Conservation (phyloP, 2,113 vertebrate genomes). For the Ptilorrhoa leucosticta region DNA sequence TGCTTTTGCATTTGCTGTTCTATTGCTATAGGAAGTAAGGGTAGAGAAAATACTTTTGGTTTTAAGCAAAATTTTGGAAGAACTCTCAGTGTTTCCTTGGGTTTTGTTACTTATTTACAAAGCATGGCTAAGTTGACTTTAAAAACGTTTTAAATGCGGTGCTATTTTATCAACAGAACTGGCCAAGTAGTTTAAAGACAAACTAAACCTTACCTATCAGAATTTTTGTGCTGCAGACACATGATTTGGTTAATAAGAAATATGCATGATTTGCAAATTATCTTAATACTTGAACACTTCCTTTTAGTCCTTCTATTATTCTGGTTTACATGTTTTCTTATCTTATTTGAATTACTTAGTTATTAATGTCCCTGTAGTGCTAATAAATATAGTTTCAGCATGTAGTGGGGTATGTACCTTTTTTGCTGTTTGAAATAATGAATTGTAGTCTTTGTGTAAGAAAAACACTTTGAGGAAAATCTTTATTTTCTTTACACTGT, state of each 20-base stretch:
- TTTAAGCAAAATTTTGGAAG: neutral
- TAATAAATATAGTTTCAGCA: neutral
- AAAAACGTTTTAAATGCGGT: neutral
- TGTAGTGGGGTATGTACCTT: neutral
- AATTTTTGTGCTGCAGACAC: neutral
- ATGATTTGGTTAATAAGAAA: neutral
- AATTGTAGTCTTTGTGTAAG: neutral
- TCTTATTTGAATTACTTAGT: neutral
- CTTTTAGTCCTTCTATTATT: neutral
- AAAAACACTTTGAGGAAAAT: neutral
- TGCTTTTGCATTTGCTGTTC: neutral
- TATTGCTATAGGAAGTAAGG: neutral
- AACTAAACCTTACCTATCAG: neutral
- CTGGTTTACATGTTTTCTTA: neutral
- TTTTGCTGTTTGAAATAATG: neutral
- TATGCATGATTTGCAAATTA: neutral
- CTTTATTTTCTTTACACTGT: neutral
- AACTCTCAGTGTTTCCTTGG: neutral
- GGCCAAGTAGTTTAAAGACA: neutral
- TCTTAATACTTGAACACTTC: neutral
- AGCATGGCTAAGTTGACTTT: neutral
- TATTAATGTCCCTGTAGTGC: neutral
- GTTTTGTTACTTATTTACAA: neutral
- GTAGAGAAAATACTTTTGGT: neutral
- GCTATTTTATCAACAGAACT: neutral